Percentiles rank a stretch among this genome's conserved stretches.
phyloP scores from a whole-genome alignment of 2,797 vertebrate genomes.

The Microcaecilia unicolor region DNA sequence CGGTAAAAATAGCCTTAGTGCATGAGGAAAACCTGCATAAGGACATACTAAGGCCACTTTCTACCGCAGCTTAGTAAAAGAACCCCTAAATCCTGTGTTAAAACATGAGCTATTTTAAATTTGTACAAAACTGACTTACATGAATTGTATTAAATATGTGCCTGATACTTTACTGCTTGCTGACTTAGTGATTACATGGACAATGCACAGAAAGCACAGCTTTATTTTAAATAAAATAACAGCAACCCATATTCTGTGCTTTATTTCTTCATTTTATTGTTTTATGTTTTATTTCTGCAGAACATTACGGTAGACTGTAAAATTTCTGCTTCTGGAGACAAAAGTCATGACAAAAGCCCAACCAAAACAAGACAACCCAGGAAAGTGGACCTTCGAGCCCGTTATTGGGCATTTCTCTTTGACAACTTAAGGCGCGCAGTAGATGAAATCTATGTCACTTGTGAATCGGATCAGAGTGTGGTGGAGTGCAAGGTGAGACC shows the following conservation, averaged over 20 bases:
- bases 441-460: slow-evolving; percentile 95
- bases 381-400: slow-evolving; percentile 86
- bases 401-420: slow-evolving; percentile 97
- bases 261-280: background rate
- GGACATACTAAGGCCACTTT: too few relatives aligned
- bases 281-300: slow-evolving; percentile 44
- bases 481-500: slow-evolving; percentile 89
- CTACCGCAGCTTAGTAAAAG: too few relatives aligned
- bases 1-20: too few relatives aligned
- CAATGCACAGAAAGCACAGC: too few relatives aligned
- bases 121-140: too few relatives aligned
- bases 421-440: slow-evolving; percentile 92
- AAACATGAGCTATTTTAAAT: too few relatives aligned
- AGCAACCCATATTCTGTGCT: background rate
- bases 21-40: too few relatives aligned
- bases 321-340: slow-evolving; percentile 64
- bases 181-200: too few relatives aligned
- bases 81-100: too few relatives aligned
- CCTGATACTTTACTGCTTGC: too few relatives aligned
- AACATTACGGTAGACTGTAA: slow-evolving; percentile 68
- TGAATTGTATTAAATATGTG: too few relatives aligned
- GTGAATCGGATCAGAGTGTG: slow-evolving; percentile 96
- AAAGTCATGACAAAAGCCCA: slow-evolving; percentile 87
- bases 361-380: slow-evolving; percentile 82
- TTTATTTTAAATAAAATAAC: background rate